Percentiles rank a stretch among this genome's conserved stretches.
These are phyloP conservation scores for Rhagoletis pomonella DNA, from an alignment of 1,140 invertebrate genomes.

Conservation along the genomic window DNA sequence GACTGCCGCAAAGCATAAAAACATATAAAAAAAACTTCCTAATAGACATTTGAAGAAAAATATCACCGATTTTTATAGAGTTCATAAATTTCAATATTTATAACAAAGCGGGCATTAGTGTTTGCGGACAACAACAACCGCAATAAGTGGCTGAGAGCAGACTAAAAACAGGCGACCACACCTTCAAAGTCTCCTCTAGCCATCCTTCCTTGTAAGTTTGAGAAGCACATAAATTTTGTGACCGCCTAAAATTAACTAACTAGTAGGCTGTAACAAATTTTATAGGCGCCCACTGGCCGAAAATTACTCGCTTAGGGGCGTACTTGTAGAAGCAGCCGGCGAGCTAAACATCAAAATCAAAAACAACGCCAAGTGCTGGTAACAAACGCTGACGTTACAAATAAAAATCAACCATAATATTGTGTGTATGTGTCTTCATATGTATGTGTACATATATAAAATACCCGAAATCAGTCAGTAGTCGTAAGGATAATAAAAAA, in stretches of 20 bases:
- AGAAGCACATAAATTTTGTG: slow-evolving; percentile 7
- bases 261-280: slow-evolving; percentile 32
- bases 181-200: not conserved
- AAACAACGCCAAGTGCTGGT: not conserved
- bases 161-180: not conserved
- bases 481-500: slow-evolving; percentile 38
- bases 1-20: not conserved
- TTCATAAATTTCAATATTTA: slow-evolving; percentile 45
- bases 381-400: not conserved
- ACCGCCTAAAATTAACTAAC: slow-evolving; percentile 22
- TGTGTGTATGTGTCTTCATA: not conserved
- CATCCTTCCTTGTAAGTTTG: not conserved
- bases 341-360: not conserved
- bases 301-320: not conserved
- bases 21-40: not conserved
- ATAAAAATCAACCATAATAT: not conserved
- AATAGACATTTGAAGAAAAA: slow-evolving; percentile 11
- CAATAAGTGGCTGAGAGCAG: not conserved
- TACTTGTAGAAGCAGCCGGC: not conserved
- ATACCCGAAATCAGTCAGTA: slow-evolving; percentile 24
- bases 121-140: not conserved
- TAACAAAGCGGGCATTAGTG: not conserved
- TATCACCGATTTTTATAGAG: slow-evolving; percentile 32
- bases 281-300: not conserved
- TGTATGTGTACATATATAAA: not conserved